Conservation (phyloP, 1,140 invertebrate species). For the Drosophila pachea region DNA sequence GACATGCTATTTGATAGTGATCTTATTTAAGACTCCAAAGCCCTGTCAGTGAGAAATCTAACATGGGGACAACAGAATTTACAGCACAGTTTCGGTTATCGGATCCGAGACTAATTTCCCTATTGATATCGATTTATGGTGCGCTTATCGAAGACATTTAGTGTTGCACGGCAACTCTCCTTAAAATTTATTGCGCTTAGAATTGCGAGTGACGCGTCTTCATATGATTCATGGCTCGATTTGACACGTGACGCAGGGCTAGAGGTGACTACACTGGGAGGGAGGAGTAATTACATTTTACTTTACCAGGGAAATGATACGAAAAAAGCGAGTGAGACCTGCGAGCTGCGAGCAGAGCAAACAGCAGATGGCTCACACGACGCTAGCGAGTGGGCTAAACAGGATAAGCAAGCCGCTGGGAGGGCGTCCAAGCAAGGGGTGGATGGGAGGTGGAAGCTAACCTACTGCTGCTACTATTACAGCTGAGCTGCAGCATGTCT, state of each 20-base stretch:
- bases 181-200: slow-evolving; percentile 19
- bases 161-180: background rate
- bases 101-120: no score
- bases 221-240: slow-evolving; percentile 13
- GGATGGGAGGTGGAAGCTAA: background rate
- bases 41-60: no score
- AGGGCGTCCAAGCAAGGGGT: background rate
- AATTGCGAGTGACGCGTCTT: slow-evolving; percentile 12
- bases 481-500: slow-evolving; percentile 34
- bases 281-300: slow-evolving; percentile 67
- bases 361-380: slow-evolving; percentile 59
- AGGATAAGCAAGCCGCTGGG: background rate
- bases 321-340: slow-evolving; percentile 20
- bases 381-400: slow-evolving; percentile 20
- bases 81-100: no score
- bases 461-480: slow-evolving; percentile 15
- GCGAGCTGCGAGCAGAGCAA: slow-evolving; percentile 26
- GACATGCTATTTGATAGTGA: no score
- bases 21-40: no score
- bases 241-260: background rate
- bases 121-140: background rate
- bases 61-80: no score
- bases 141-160: background rate
- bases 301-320: slow-evolving; percentile 60
- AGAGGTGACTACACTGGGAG: background rate